Conservation (phyloP, 2,888 invertebrate genomes). For the Volucella inanis region DNA sequence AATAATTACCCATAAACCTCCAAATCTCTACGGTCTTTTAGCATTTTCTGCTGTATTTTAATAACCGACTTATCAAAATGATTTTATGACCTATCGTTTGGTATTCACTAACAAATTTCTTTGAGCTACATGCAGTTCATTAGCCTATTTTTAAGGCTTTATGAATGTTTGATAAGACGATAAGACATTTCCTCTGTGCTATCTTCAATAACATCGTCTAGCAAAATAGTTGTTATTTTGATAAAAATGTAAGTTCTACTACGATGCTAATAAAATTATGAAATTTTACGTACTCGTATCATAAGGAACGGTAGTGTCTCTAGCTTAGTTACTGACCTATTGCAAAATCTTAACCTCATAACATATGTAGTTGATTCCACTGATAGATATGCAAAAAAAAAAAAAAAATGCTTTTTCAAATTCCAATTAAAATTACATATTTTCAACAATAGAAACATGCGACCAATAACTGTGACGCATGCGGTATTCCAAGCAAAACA, state of each 20-base stretch:
- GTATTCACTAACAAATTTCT: no score
- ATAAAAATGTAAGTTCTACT: no score
- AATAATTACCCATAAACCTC: no score
- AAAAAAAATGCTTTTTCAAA: slow-evolving; percentile 16
- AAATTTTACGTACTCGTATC: not conserved
- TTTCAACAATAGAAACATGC: slow-evolving; percentile 6
- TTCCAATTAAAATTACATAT: not conserved
- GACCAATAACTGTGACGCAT: not conserved
- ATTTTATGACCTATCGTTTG: no score
- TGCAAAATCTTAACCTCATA: not conserved
- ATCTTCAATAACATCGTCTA: slow-evolving; percentile 34
- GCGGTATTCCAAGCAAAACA: not conserved
- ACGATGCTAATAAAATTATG: not conserved
- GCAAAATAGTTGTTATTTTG: not conserved
- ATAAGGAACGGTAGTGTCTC: not conserved
- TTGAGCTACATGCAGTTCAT: no score
- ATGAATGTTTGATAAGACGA: no score
- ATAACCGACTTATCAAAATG: no score
- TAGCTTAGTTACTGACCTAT: no score
- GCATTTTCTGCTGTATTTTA: no score
- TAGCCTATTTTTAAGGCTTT: no score
- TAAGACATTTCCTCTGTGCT: not conserved
- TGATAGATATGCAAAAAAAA: slow-evolving; percentile 27
- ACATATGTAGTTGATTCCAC: not conserved
- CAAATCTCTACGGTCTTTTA: no score